These are phyloP conservation scores for Campoplex capitator DNA, from an alignment of 2,888 invertebrate genomes.

Conservation along the genomic window DNA sequence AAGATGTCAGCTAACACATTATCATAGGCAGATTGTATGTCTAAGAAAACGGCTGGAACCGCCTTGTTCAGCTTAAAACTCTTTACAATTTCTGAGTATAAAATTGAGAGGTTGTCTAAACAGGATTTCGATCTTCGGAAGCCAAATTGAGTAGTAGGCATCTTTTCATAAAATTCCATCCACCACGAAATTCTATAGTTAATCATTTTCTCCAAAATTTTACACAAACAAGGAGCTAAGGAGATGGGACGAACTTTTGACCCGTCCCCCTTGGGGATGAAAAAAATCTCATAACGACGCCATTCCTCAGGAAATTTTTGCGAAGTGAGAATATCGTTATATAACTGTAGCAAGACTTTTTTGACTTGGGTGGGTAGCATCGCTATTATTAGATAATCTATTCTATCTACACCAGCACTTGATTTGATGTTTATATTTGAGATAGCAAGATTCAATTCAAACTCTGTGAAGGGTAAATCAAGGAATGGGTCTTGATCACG, in stretches of 20 bases:
- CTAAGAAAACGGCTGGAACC: neutral
- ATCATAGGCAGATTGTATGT: constrained; percentile 18
- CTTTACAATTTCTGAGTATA: constrained; percentile 2
- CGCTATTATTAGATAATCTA: constrained; percentile 31
- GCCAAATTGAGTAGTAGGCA: constrained; percentile 3
- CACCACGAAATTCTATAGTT: constrained; percentile 14
- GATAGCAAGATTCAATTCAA: constrained; percentile 1
- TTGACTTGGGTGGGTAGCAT: neutral
- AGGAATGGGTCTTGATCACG: neutral
- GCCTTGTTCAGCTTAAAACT: neutral
- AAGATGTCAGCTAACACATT: constrained; percentile 18
- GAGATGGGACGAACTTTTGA: constrained; percentile 5
- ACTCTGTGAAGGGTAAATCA: neutral
- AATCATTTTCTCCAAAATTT: constrained; percentile 32
- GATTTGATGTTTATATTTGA: constrained; percentile 3
- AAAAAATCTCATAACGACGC: constrained; percentile 42
- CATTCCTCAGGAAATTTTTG: constrained; percentile 29
- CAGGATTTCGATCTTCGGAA: constrained; percentile 17
- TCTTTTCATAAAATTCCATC: constrained; percentile 8
- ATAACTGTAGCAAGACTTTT: constrained; percentile 7
- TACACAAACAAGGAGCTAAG: constrained; percentile 12
- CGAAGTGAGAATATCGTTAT: constrained; percentile 11
- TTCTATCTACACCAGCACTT: constrained; percentile 28
- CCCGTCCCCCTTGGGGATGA: constrained; percentile 15
- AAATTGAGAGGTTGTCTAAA: constrained; percentile 9